Evolutionary conservation across 2,797 vertebrate species (phyloP), one percentile per base, ranked within the genome.

Genomic region (Oceanodroma leucorhoa): DNA sequence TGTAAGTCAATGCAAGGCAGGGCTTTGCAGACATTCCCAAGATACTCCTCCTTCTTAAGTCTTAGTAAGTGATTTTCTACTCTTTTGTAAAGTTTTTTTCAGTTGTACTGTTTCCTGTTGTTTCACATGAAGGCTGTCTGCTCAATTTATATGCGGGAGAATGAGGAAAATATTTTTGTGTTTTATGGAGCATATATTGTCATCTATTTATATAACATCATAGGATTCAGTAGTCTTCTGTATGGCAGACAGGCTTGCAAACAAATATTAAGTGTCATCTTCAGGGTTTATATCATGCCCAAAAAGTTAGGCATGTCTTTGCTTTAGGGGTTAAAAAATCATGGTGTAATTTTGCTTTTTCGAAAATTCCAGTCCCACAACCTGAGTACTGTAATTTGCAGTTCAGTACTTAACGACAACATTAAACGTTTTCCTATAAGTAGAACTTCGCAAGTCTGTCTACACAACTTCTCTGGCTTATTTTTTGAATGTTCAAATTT

Each of bases 21-120:
- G 6, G 32, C 21, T 80, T 81, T 66, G 36, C 36, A 90, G 36
- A 32, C 18, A 21, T 43, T 36, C 4, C 2, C 7, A 65, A 46
- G 23, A 43, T 32, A 60, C 5, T 53, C 27, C 23, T 20, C 3
- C 51, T 45, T 24, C 55, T 65, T 5, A 41, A 54, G 5, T 46
- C 43, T 55, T 67, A 8, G 48, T 3, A 43, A 46, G 30, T 5
- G 16, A 38, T 40, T 61, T 78, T 60, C n/a, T 60, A 8, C 4
- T 55, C 12, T 55, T 51, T 46, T 55, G 9, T 45, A 5, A 60
- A 55, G 2, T 4, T 30, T 23, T 82, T 82, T 43, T n/a, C 20
- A 43, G 0, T 22, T 26, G 9, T 16, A 18, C 4, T 34, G 3
- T 38, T 72, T 45, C 30, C 14, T 38, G 0, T 45, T 58, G 24